Percentiles rank a stretch among this genome's conserved stretches.
These are phyloP conservation scores for Pitangus sulphuratus DNA, from an alignment of 2,797 vertebrate species.

Conservation along the genomic window DNA sequence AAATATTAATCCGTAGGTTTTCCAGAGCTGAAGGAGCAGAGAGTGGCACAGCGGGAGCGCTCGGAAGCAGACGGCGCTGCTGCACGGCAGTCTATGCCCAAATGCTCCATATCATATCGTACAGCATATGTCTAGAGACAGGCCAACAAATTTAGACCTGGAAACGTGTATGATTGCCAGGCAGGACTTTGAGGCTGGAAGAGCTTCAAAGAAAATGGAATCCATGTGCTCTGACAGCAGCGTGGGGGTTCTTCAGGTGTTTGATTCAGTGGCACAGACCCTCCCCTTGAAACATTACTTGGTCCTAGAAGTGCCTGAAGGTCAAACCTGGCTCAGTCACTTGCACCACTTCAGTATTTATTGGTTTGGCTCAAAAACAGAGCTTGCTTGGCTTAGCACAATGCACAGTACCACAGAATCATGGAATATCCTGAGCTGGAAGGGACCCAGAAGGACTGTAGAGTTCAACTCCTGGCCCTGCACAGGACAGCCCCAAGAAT, in stretches of 20 bases:
- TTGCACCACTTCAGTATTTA: neutral
- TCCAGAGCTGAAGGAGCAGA: neutral
- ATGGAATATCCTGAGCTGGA: neutral
- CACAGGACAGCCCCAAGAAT: neutral
- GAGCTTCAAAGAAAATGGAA: constrained; percentile 6
- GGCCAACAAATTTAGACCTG: constrained; percentile 36
- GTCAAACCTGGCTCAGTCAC: neutral
- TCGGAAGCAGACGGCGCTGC: neutral
- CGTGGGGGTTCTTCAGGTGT: neutral
- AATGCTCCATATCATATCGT: neutral
- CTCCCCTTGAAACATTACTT: neutral
- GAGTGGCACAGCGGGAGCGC: neutral
- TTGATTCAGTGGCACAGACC: neutral
- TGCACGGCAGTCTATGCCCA: neutral
- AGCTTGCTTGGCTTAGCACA: neutral
- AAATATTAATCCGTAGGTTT: neutral
- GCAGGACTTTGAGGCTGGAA: constrained; percentile 35
- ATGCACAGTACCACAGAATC: neutral
- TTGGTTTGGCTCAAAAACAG: constrained; percentile 19
- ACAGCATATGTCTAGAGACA: constrained; percentile 46
- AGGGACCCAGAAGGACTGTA: neutral
- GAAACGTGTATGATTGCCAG: constrained; percentile 29
- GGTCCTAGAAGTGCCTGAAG: neutral
- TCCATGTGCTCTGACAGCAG: neutral
- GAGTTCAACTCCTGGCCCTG: neutral